Conservation (phyloP, 2,888 invertebrate genomes). For the Amphipyra tragopoginis region DNA sequence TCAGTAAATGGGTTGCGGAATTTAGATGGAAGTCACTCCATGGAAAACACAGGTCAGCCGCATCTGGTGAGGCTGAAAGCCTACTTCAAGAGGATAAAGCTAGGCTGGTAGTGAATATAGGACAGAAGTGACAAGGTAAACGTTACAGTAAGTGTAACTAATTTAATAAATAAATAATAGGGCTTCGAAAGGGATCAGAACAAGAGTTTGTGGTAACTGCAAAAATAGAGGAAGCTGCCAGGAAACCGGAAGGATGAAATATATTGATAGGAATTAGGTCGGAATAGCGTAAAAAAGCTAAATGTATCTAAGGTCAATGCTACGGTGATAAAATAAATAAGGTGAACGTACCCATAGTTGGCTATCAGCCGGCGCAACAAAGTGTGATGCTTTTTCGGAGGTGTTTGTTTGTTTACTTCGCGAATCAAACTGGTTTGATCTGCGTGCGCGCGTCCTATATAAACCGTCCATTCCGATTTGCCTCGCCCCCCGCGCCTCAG, state of each 20-base stretch:
- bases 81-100: too few species aligned
- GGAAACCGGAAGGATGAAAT: not conserved
- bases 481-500: constrained; percentile 56
- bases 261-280: not conserved
- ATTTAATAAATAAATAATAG: constrained; percentile 11
- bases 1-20: too few species aligned
- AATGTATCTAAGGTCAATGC: constrained; percentile 25
- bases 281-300: not conserved
- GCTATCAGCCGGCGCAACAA: constrained; percentile 70
- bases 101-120: not conserved
- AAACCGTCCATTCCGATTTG: constrained; percentile 71
- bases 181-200: not conserved
- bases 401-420: constrained; percentile 80
- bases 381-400: constrained; percentile 67
- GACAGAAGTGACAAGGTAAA: not conserved
- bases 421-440: constrained; percentile 79
- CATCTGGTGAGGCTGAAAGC: too few species aligned
- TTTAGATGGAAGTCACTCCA: too few species aligned
- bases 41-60: too few species aligned
- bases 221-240: not conserved
- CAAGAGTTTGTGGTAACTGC: not conserved
- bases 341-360: constrained; percentile 81
- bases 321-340: constrained; percentile 41
- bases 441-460: constrained; percentile 80
- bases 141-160: not conserved